Conservation (phyloP, 1,140 invertebrate genomes). For the Penaeus japonicus region DNA sequence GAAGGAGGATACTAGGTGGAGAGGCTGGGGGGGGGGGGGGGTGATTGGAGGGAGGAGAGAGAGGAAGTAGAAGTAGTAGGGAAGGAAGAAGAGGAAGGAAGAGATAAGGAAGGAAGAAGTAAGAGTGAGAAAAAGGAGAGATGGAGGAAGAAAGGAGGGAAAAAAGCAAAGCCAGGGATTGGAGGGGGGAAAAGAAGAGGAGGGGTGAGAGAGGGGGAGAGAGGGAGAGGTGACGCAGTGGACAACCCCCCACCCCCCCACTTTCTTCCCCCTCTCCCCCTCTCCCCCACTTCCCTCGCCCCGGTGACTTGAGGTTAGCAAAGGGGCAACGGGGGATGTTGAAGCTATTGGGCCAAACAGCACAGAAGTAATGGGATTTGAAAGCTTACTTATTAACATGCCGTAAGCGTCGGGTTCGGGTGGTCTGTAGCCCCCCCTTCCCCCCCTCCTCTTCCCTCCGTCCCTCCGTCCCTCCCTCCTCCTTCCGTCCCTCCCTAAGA, state of each 20-base stretch:
- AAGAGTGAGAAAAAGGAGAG: neutral
- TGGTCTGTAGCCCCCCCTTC: no score
- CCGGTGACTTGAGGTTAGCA: neutral
- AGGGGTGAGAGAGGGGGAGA: no score
- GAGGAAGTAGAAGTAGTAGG: neutral
- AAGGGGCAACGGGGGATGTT: neutral
- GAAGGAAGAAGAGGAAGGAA: neutral
- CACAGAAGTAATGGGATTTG: constrained; percentile 38
- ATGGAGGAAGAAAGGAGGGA: neutral
- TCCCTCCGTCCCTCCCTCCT: no score
- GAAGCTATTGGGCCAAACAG: constrained; percentile 18
- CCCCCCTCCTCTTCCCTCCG: no score
- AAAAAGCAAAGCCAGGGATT: no score
- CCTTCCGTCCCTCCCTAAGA: no score
- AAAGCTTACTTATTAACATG: constrained; percentile 14
- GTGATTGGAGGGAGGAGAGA: no score
- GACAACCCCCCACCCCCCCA: no score
- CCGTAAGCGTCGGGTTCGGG: neutral
- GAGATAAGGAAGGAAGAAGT: neutral
- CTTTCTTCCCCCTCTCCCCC: no score
- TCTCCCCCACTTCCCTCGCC: no score
- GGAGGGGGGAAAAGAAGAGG: neutral
- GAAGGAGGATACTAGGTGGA: neutral
- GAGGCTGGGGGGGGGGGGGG: no score
- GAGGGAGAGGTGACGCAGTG: no score